A percentile compares a stretch with the other conserved stretches of the same genome.
phyloP scores from a whole-genome alignment of 2,113 vertebrate species.

The Egretta garzetta region DNA sequence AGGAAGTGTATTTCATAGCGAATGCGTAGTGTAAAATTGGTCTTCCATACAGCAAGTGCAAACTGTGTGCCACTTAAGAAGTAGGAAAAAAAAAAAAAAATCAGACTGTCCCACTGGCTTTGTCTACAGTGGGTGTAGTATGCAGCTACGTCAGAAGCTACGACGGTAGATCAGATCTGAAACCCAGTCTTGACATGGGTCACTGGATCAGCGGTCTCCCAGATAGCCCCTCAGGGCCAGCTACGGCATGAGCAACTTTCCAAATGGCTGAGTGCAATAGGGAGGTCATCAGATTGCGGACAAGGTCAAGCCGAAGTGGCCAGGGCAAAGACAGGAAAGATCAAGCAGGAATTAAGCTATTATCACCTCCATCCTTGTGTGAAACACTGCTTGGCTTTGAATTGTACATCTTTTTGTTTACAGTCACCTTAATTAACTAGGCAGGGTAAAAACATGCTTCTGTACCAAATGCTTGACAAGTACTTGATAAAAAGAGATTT shows the following conservation, averaged over 20 bases:
- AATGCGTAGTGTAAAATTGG: constrained; percentile 79
- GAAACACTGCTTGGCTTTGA: constrained; percentile 76
- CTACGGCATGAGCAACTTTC: constrained; percentile 73
- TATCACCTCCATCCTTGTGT: constrained; percentile 84
- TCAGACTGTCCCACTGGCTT: constrained; percentile 52
- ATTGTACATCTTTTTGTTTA: constrained; percentile 70
- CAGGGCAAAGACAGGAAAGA: constrained; percentile 87
- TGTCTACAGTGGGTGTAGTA: constrained; percentile 73
- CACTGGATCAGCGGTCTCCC: constrained; percentile 83
- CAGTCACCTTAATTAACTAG: constrained; percentile 62
- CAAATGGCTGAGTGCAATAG: constrained; percentile 77
- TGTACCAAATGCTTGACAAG: constrained; percentile 41
- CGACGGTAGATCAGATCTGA: constrained; percentile 83
- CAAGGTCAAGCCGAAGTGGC: constrained; percentile 85
- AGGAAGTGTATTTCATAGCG: constrained; percentile 71
- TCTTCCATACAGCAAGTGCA: constrained; percentile 42
- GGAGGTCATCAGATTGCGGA: constrained; percentile 89
- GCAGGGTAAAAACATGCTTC: constrained; percentile 30
- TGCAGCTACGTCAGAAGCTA: constrained; percentile 79
- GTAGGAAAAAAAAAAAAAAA: constrained; percentile 49
- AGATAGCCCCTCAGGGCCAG: constrained; percentile 80
- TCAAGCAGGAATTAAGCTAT: constrained; percentile 88
- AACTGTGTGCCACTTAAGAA: constrained; percentile 63
- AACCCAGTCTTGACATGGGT: constrained; percentile 91
- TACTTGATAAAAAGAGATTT: background rate